phyloP scores from a whole-genome alignment of 1,140 invertebrate species.

The Bilobella aurantiaca region DNA sequence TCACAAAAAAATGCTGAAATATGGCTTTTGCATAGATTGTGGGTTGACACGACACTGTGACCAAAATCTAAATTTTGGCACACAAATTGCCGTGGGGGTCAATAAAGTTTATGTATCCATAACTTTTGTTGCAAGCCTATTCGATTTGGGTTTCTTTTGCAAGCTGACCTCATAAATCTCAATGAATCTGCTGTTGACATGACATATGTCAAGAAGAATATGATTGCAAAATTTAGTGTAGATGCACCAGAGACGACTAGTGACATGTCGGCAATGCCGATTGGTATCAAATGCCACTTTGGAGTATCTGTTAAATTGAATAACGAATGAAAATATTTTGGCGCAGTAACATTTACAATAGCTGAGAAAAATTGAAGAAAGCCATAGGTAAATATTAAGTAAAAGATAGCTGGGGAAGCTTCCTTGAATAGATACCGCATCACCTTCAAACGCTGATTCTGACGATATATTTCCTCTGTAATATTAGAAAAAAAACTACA shows the following conservation, averaged over 20 bases:
- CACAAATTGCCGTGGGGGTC: no score
- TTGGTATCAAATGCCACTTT: neutral
- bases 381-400: neutral
- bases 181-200: neutral
- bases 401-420: neutral
- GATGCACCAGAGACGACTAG: neutral
- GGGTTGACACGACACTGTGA: no score
- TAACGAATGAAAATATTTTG: constrained; percentile 3
- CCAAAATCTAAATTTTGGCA: no score
- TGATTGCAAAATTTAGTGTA: neutral
- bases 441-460: neutral
- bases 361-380: neutral
- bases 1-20: no score
- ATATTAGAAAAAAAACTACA: no score
- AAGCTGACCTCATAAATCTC: neutral
- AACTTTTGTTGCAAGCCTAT: no score
- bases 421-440: neutral
- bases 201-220: neutral
- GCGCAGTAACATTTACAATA: neutral
- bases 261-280: neutral
- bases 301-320: neutral
- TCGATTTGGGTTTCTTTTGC: no score
- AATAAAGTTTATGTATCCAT: no score
- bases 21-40: no score
- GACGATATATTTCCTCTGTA: no score